Percentiles rank a stretch among this genome's conserved stretches.
Evolutionary conservation across 2,888 invertebrate species (phyloP).

Genomic region (Chaetoderma sp.): DNA sequence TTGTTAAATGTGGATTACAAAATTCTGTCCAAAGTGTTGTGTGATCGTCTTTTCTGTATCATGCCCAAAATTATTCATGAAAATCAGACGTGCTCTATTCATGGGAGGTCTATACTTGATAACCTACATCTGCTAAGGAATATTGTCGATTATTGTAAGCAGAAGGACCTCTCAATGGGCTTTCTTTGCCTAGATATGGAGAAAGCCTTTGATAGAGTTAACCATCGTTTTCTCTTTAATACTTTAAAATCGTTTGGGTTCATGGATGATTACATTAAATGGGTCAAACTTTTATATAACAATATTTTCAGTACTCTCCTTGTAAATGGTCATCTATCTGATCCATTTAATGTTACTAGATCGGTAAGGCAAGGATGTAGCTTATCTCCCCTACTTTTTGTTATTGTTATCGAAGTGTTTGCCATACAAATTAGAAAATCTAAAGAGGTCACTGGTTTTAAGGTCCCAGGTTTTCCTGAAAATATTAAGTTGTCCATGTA

Average conservation of each 20-base stretch:
- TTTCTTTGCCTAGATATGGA: constrained; percentile 13
- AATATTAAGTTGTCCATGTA: neutral
- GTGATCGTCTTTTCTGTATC: constrained; percentile 9
- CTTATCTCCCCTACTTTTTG: constrained; percentile 9
- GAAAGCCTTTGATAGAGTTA: constrained; percentile 25
- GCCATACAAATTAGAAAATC: neutral
- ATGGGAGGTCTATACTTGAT: constrained; percentile 12
- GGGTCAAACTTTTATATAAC: constrained; percentile 5
- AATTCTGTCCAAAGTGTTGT: constrained; percentile 22
- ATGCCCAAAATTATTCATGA: constrained; percentile 14
- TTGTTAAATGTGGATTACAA: constrained; percentile 15
- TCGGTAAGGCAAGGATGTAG: constrained; percentile 21
- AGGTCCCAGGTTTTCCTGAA: neutral
- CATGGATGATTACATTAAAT: constrained; percentile 2
- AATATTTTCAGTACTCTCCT: neutral
- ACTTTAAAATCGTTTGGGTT: neutral
- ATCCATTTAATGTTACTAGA: neutral
- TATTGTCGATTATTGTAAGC: constrained; percentile 21
- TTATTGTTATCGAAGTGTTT: constrained; percentile 6
- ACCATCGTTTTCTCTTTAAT: constrained; percentile 6
- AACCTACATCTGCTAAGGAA: constrained; percentile 18
- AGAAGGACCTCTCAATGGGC: neutral
- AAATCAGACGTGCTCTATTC: constrained; percentile 20
- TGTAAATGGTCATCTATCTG: constrained; percentile 10
- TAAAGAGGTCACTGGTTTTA: neutral